Evolutionary conservation across 2,888 invertebrate species (phyloP), one percentile per base, ranked within the genome.

Genomic region (Pandemis corylana): DNA sequence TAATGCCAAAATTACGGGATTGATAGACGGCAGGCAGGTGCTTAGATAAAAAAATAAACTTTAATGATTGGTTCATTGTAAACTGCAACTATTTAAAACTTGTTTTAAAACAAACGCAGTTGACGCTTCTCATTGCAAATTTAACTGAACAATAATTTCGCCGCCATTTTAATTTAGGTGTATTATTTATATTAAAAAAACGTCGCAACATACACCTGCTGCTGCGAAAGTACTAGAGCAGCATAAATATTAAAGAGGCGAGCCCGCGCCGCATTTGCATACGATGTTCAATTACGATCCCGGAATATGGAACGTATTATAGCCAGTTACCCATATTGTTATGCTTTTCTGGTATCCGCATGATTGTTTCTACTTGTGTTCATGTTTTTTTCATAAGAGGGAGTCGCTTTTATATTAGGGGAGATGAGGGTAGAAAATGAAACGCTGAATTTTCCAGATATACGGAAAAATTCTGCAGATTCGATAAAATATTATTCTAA

Each of bases 201-300:
- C 53, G 74, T 71, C 75, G 53, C 66, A 51, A 67, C 63, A 67
- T 75, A 71, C 91, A 91, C 91, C 91, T 91, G 92, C 87, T 83
- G 82, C 76, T 79, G 82, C 78, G 80, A 83, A 84, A 83, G 87
- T 90, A 90, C 91, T 80, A 89, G 87, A 89, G 78, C 78, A 81
- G 80, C 83, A 91, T 92, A 91, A 91, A 91, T 92, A 92, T 89
- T 88, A 86, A 90, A 85, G 89, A 92, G 90, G 87, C 86, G 84
- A 83, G 85, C 90, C 87, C 87, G 87, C 85, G 87, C 84, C 85
- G 80, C 87, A 89, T 92, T 91, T 91, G 88, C 92, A 91, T 92
- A 89, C 87, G 88, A 88, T 90, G 91, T 91, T 92, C 91, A 91
- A 93, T 93, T 93, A 92, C 89, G 86, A 84, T 83, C 85, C 85